These are phyloP conservation scores for Hafferia zeledoni DNA, from an alignment of 2,797 vertebrate genomes.

Conservation along the genomic window DNA sequence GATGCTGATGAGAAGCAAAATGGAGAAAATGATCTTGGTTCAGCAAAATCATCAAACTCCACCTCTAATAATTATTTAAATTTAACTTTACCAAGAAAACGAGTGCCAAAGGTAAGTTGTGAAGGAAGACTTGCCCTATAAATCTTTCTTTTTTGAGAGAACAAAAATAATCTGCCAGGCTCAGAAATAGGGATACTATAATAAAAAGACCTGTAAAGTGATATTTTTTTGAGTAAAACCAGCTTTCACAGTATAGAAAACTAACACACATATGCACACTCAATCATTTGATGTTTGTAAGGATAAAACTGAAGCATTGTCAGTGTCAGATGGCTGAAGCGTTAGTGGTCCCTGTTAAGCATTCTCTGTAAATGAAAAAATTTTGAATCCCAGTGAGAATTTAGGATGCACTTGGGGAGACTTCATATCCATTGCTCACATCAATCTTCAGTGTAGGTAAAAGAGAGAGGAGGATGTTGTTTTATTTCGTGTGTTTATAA, in stretches of 20 bases:
- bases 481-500: background rate
- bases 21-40: conserved; percentile 82
- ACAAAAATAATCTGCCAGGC: background rate
- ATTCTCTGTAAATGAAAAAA: background rate
- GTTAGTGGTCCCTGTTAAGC: background rate
- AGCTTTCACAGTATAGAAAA: background rate
- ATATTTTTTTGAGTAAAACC: background rate
- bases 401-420: background rate
- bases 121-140: background rate
- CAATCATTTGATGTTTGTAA: background rate
- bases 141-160: background rate
- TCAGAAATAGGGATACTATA: background rate
- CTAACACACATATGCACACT: background rate
- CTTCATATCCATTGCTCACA: background rate
- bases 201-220: background rate
- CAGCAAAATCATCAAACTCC: conserved; percentile 79
- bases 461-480: background rate
- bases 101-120: conserved; percentile 89
- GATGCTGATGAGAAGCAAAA: conserved; percentile 82
- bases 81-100: conserved; percentile 87
- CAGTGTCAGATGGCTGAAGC: background rate
- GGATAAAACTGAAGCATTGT: background rate
- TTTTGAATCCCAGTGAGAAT: background rate
- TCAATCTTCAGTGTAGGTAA: background rate
- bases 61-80: conserved; percentile 86